Base-by-base conservation (phyloP, 2,113 vertebrate species). In the Enhydra lutris region DNA sequence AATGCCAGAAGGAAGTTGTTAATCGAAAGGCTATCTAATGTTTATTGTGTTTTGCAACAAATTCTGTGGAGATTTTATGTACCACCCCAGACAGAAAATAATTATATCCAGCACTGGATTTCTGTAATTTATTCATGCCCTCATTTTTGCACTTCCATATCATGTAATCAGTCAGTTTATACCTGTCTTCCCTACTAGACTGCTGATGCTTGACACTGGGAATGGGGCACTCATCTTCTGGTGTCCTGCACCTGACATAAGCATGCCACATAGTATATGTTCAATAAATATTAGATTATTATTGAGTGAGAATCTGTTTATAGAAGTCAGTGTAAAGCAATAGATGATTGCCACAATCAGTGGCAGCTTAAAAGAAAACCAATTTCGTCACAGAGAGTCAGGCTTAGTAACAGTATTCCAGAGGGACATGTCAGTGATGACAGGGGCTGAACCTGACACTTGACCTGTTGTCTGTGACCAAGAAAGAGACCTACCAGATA, bases 41-140 rank as follows among this genome's bases (percentile, higher is more conserved):
- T 97, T 97, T 96, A 97, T 93, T 95, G 80, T 89, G 73, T 92
- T 97, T 97, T 96, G 63, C 59, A 88, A 82, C 84, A 92, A 83
- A 97, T 94, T 93, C 85, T 87, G 20, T 67, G 81, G 85, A 89
- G 65, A 73, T 89, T 97, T 97, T 97, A 95, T 82, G 52, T 94
- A 76, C 78, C 9, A 36, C n/a, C 20, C 92, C 34, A 34, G 59
- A 97, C 42, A 95, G 83, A 83, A 96, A 82, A 97, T 84, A 95
- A 96, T 97, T 94, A 47, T 87, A 95, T 61, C 23, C 47, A 97
- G 29, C 26, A 83, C 86, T 95, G 7, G 55, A 81, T 87, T 88
- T 85, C 69, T 50, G 69, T 55, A 90, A 4, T 59, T 95, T 92
- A 39, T 87, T 80, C 47, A 36, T 81, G 52, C 23, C 61, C 39